Conservation (phyloP, 2,113 vertebrate species). For the Morone chrysops region DNA sequence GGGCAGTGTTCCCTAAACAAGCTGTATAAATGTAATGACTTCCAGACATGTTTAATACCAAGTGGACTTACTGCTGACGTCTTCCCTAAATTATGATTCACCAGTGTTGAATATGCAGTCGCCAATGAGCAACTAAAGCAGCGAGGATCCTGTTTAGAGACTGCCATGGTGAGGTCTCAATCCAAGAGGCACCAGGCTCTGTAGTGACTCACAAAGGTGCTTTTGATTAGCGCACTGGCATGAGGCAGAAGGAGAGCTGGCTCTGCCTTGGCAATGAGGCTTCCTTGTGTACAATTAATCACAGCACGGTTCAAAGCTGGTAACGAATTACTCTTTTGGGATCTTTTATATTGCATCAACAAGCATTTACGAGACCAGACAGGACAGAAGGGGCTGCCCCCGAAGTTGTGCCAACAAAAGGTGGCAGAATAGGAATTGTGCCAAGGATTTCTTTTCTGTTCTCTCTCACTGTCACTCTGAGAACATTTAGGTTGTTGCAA, state of each 20-base stretch:
- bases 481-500: not conserved
- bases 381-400: not conserved
- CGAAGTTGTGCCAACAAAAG: not conserved
- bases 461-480: not conserved
- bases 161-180: conserved; percentile 30
- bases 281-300: conserved; percentile 58
- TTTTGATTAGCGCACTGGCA: conserved; percentile 70
- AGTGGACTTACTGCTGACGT: conserved; percentile 31
- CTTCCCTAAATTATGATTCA: conserved; percentile 12
- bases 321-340: conserved; percentile 37
- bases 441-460: not conserved
- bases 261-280: conserved; percentile 58
- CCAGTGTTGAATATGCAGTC: conserved; percentile 8
- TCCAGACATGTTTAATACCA: conserved; percentile 20
- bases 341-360: conserved; percentile 39
- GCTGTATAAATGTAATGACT: not conserved
- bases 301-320: conserved; percentile 50
- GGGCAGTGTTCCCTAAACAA: not conserved
- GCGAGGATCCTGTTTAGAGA: conserved; percentile 35
- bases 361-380: conserved; percentile 32
- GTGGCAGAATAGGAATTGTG: conserved; percentile 23
- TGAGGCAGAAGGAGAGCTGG: conserved; percentile 39
- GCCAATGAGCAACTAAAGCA: not conserved
- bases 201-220: conserved; percentile 60
- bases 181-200: conserved; percentile 36